phyloP scores from a whole-genome alignment of 2,888 invertebrate genomes.

The Lasioglossum marginatum region DNA sequence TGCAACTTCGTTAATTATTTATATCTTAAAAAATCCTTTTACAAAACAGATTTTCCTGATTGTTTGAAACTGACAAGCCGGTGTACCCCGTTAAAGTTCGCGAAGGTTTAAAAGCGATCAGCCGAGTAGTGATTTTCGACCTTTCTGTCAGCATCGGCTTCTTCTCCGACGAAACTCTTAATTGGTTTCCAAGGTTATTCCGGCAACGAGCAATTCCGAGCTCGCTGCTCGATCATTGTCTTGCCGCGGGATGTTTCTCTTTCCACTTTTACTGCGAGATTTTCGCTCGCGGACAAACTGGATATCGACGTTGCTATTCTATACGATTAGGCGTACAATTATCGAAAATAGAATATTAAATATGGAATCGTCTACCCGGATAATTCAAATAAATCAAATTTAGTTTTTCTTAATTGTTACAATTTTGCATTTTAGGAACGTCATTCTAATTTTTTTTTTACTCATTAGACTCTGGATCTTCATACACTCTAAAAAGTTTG shows the following conservation, averaged over 20 bases:
- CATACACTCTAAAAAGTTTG: too few relatives aligned
- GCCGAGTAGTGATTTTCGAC: slow-evolving; percentile 33
- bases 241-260: too few relatives aligned
- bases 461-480: too few relatives aligned
- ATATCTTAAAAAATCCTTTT: neutral
- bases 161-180: slow-evolving; percentile 52
- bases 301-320: neutral
- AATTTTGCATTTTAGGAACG: too few relatives aligned
- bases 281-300: neutral
- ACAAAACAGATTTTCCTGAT: neutral
- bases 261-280: neutral
- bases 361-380: neutral
- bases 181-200: slow-evolving; percentile 63
- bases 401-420: too few relatives aligned
- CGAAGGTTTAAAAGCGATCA: slow-evolving; percentile 25
- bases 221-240: slow-evolving; percentile 47
- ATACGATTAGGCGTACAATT: neutral
- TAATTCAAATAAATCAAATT: too few relatives aligned
- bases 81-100: neutral
- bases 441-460: too few relatives aligned
- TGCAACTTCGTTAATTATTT: neutral
- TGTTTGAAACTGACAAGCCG: neutral
- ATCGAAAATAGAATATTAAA: neutral
- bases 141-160: slow-evolving; percentile 30
- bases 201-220: slow-evolving; percentile 40